Evolutionary conservation across 2,888 invertebrate species (phyloP), one percentile per base, ranked within the genome.

Genomic region (Amphiduros pacificus): DNA sequence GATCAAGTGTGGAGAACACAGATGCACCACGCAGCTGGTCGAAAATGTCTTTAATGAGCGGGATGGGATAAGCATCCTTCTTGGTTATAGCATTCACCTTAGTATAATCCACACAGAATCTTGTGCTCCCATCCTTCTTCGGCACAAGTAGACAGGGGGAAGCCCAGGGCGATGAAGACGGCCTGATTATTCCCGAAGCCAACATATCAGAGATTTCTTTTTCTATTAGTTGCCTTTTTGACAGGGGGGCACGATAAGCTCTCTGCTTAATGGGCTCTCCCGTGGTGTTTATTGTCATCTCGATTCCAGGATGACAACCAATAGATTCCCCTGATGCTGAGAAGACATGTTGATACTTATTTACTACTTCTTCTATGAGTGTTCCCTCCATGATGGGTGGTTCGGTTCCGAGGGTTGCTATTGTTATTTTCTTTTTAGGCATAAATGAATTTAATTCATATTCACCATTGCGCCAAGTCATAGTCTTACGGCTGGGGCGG

Each of bases 1-100:
- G 22, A 59, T 64, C 64, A 14, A 64, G 32, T n/a, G 53, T 49
- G n/a, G 40, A 55, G 26, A 55, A 63, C 24, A 27, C 24, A 28
- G 22, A 26, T 9, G 56, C 28, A 6, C 59, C 55, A 26, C 28
- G 17, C 17, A 61, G 20, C 27, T 27, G 14, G 51, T 51, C 51
- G 17, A 51, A 17, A 17, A 22, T 24, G 17, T 51, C 50, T 31
- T 36, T 27, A 26, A 51, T 51, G 6, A 22, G 51, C 4, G 51
- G 51, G 17, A 51, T 5, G 26, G 51, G 51, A 17, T 51, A 51
- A 6, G 51, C 51, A 27, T 51, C 51, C 24, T 51, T 51, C 27
- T 51, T 51, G 26, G 54, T 56, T 20, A 56, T 17, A n/a, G 17
- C n/a, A 14, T 56, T 51, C 27, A 56, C 11, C n/a, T 48, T 51